Evolutionary conservation across 2,888 invertebrate genomes (phyloP).

Genomic region (Stenodema calcarata): DNA sequence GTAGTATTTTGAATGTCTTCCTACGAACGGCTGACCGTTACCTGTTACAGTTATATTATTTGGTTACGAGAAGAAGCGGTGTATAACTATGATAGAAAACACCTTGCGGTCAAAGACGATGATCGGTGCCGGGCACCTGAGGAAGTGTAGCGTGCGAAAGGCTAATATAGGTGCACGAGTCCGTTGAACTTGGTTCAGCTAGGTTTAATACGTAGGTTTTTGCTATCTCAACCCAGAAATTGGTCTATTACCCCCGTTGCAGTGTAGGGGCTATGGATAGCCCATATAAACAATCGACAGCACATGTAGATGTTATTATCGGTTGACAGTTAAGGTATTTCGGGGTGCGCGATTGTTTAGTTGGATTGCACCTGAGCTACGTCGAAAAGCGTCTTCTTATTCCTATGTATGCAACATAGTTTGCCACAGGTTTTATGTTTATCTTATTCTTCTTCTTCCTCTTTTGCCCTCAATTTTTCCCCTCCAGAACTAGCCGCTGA

Average conservation of each 20-base stretch:
- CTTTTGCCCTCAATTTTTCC: no score
- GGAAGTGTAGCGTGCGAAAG: slow-evolving; percentile 10
- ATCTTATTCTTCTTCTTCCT: no score
- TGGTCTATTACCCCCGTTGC: background rate
- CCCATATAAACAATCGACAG: no score
- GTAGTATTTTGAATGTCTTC: background rate
- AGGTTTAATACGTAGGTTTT: background rate
- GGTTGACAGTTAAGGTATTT: background rate
- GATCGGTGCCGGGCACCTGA: background rate
- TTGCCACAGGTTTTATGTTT: no score
- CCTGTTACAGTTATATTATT: background rate
- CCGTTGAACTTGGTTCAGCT: slow-evolving; percentile 12
- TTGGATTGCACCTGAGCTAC: no score
- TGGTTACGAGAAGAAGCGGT: background rate
- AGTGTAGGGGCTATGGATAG: background rate
- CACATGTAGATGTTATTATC: no score
- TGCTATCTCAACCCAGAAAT: background rate
- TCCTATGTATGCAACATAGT: no score
- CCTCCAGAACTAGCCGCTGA: no score
- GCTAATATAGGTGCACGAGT: background rate
- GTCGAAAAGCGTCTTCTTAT: no score
- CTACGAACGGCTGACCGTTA: background rate
- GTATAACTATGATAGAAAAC: background rate
- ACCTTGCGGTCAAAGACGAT: background rate
- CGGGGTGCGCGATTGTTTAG: no score